Evolutionary conservation across 2,888 invertebrate species (phyloP), one percentile per base, ranked within the genome.

Genomic region (Pardosa pseudoannulata): DNA sequence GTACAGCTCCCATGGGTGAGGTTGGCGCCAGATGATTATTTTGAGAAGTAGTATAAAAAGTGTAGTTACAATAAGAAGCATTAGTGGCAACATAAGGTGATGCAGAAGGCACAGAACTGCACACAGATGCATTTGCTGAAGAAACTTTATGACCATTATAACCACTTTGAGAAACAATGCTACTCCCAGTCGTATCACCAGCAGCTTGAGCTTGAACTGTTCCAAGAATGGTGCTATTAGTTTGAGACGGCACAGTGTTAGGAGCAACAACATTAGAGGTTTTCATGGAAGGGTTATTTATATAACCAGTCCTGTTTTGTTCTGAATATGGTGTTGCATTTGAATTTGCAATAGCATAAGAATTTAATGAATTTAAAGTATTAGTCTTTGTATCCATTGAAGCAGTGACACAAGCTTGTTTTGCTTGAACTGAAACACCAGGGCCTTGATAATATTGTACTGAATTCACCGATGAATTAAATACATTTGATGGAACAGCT

Each of bases 381-480:
- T 23, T 85, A 16, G 83, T 85, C 41, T 67, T 78, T 9, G 83
- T 85, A 31, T 85, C 83, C 67, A 85, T 78, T 6, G 83, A 78
- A 50, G 83, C 78, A 73, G 78, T 78, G 23, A 85, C 83, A 73
- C 71, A 78, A 13, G 78, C 50, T 46, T 68, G 39, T 23, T 56
- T 39, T 28, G 32, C 41, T 13, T 29, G 71, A 36, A 72, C 28
- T 65, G 28, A 56, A 50, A 7, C 71, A 11, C 70, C 39, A 13
- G 70, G 36, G 5, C 36, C 39, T 19, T 75, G 75, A 32, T 78
- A 78, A 73, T 73, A 68, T 23, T 85, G 83, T 1, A 39, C 16
- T 70, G 72, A 31, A 62, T 13, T 70, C 23, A 70, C 3, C 32
- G 19, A 19, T 41, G 70, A 16, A 28, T 41, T 70, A 11, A 27